Evolutionary conservation across 1,140 invertebrate species (phyloP), one percentile per base, ranked within the genome.

Genomic region (Pogonomyrmex californicus): DNA sequence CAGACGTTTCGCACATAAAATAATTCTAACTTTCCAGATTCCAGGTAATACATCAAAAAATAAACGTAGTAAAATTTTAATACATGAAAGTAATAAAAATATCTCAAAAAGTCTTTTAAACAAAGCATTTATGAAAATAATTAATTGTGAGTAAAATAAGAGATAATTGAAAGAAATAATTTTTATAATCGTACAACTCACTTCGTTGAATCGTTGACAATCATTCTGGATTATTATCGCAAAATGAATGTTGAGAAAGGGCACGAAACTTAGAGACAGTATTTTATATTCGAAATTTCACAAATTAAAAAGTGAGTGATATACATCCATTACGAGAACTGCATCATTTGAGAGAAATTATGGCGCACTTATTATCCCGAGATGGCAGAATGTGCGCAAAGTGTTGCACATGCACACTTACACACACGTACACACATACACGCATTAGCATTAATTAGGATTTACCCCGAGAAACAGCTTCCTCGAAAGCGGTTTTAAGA

Each of bases 401-500:
- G 51, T 12, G 47, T 6, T 36, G 49, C 36, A 68, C n/a, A 23
- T 41, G 54, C 23, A 9, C 56, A 56, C 51, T 58, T 1, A 6
- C n/a, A 44, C 5, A 63, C 17, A 10, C 5, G 30, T 23, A 65
- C 23, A 14, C 14, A 47, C 30, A 49, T 4, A 44, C 17, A 44
- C 23, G 17, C 4, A 66, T 54, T 66, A 79, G 10, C 47, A 66
- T 79, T 79, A 79, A 79, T 30, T 38, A 38, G 77, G 65, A 68
- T 83, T 60, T 83, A 73, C 30, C 23, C 23, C 9, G 68, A 83
- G 68, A 47, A 60, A 49, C 68, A 73, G 23, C 49, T 44, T 70
- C 38, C 54, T 33, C 41, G 30, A 73, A 47, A 73, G 79, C 12
- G 79, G 51, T 82, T 83, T 75, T 75, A 75, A 83, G 79, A 33